Percentiles rank a stretch among this genome's conserved stretches.
These are phyloP conservation scores for Drosophila erecta DNA, from an alignment of 1,140 invertebrate species.

Conservation along the genomic window DNA sequence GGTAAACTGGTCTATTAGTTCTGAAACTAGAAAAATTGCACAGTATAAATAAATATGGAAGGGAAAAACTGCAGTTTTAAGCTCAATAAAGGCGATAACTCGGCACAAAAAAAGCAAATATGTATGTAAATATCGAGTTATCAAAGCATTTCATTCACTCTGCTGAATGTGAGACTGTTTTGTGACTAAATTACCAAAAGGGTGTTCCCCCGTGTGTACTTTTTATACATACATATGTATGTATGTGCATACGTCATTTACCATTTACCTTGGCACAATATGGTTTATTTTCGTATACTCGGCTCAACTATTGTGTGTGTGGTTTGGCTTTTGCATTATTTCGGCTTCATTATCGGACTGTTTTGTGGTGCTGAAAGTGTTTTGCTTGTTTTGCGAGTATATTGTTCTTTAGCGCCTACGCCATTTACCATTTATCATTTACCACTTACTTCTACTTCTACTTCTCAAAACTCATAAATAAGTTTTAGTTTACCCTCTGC, in stretches of 20 bases:
- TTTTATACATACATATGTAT: too few relatives aligned
- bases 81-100: slow-evolving; percentile 3
- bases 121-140: neutral
- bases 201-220: neutral
- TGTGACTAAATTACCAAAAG: neutral
- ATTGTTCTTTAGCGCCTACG: slow-evolving; percentile 51
- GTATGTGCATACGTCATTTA: too few relatives aligned
- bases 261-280: neutral
- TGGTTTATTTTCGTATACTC: neutral
- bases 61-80: neutral
- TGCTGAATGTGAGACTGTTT: too few relatives aligned
- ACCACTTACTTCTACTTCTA: neutral
- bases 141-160: slow-evolving; percentile 1
- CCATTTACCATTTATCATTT: slow-evolving; percentile 20
- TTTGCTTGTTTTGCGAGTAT: slow-evolving; percentile 25
- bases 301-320: neutral
- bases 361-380: neutral
- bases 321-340: slow-evolving; percentile 8
- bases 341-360: slow-evolving; percentile 8
- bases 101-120: neutral
- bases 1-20: neutral
- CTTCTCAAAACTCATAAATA: neutral
- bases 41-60: neutral
- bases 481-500: neutral
- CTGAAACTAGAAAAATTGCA: neutral